These are phyloP conservation scores for Cantharis rufa DNA, from an alignment of 2,888 invertebrate genomes.

Conservation along the genomic window DNA sequence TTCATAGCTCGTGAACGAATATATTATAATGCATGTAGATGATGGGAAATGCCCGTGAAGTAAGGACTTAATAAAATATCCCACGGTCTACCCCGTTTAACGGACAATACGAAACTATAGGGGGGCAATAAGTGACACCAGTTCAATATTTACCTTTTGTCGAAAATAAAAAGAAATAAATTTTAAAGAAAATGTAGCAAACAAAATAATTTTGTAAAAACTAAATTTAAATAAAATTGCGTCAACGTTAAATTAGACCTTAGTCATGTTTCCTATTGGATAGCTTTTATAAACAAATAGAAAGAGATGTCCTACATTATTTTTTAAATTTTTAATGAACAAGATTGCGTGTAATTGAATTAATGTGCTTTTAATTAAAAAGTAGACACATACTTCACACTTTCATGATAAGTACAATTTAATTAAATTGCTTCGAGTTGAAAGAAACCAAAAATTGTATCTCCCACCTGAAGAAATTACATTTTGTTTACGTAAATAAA, in stretches of 20 bases:
- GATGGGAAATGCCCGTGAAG: slow-evolving; percentile 44
- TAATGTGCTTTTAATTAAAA: not conserved
- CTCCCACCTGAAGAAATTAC: not conserved
- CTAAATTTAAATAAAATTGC: not conserved
- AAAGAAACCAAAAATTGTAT: not conserved
- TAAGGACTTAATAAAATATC: slow-evolving; percentile 45
- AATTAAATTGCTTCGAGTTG: not conserved
- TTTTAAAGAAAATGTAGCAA: slow-evolving; percentile 2
- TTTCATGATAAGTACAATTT: not conserved
- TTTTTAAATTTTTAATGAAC: not conserved
- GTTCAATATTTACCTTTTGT: slow-evolving; percentile 27
- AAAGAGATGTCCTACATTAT: not conserved
- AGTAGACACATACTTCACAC: not conserved
- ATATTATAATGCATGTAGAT: slow-evolving; percentile 37
- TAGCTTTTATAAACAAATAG: not conserved
- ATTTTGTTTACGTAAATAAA: too few species aligned
- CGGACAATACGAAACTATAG: slow-evolving; percentile 39
- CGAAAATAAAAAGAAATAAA: slow-evolving; percentile 4
- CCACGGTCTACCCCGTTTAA: slow-evolving; percentile 50
- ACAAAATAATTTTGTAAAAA: not conserved
- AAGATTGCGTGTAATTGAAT: not conserved
- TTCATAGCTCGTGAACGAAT: slow-evolving; percentile 35
- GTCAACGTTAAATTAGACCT: not conserved
- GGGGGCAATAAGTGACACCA: slow-evolving; percentile 30
- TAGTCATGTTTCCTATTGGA: not conserved